Percentiles rank a stretch among this genome's conserved stretches.
Evolutionary conservation across 2,888 invertebrate genomes (phyloP).

Genomic region (Lasiommata megera): DNA sequence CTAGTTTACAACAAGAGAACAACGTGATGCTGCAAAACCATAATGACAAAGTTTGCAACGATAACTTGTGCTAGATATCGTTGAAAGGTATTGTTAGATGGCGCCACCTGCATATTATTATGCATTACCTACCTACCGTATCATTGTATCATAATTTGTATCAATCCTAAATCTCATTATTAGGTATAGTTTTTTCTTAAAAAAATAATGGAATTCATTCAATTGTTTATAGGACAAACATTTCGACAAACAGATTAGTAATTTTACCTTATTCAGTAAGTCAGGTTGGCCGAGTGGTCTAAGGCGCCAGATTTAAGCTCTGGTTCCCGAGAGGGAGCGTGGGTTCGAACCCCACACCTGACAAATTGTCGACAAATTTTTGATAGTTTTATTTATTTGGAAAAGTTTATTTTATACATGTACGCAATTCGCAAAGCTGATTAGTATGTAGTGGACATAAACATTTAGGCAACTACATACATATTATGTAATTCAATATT

Average conservation of each 20-base stretch:
- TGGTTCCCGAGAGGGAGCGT: constrained; percentile 91
- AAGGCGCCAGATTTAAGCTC: constrained; percentile 93
- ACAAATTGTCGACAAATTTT: constrained; percentile 45
- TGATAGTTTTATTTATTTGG: constrained; percentile 29
- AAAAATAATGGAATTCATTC: background rate
- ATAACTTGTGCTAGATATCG: no score
- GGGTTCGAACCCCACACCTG: constrained; percentile 92
- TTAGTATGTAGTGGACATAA: no score
- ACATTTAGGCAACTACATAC: no score
- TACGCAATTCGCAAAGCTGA: no score
- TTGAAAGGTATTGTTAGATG: background rate
- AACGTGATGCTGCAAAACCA: background rate
- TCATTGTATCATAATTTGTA: no score
- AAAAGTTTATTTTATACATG: no score
- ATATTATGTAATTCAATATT: no score
- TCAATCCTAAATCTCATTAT: no score
- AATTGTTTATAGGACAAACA: background rate
- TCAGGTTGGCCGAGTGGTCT: constrained; percentile 92
- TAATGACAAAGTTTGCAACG: no score
- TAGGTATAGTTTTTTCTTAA: no score
- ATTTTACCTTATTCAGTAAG: constrained; percentile 41
- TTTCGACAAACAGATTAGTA: background rate
- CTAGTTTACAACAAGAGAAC: background rate
- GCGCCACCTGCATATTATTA: no score
- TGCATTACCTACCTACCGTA: no score